phyloP scores from a whole-genome alignment of 2,888 invertebrate species.

The Acrobasis consociella region DNA sequence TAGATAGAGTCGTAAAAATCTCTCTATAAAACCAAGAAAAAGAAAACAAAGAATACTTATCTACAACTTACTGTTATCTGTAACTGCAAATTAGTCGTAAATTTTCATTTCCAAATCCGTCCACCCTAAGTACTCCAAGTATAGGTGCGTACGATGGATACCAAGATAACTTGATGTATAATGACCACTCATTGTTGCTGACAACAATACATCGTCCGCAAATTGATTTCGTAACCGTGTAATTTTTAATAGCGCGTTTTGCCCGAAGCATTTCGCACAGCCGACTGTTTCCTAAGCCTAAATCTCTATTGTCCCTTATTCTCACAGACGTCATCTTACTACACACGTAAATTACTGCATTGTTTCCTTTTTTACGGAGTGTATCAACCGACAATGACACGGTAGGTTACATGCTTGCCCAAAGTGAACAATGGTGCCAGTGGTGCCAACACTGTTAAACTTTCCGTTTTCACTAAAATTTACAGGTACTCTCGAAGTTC shows the following conservation, averaged over 20 bases:
- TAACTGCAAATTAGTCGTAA: too few relatives aligned
- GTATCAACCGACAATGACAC: slow-evolving; percentile 56
- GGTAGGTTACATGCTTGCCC: slow-evolving; percentile 52
- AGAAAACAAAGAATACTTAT: too few relatives aligned
- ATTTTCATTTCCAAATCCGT: too few relatives aligned
- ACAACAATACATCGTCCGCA: slow-evolving; percentile 8
- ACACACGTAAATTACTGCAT: slow-evolving; percentile 58
- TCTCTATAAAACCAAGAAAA: too few relatives aligned
- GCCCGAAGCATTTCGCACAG: slow-evolving; percentile 28
- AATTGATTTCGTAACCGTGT: slow-evolving; percentile 11
- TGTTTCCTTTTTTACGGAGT: slow-evolving; percentile 60
- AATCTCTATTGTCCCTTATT: slow-evolving; percentile 39
- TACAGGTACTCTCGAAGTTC: not conserved
- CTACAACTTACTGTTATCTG: too few relatives aligned
- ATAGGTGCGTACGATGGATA: slow-evolving; percentile 26
- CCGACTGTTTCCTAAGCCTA: slow-evolving; percentile 31
- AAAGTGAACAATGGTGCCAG: slow-evolving; percentile 59
- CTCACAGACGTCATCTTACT: slow-evolving; percentile 45
- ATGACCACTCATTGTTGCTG: slow-evolving; percentile 15
- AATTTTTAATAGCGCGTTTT: slow-evolving; percentile 18
- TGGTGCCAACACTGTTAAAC: slow-evolving; percentile 52
- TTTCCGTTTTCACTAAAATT: slow-evolving; percentile 39
- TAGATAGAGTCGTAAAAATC: too few relatives aligned
- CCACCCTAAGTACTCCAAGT: too few relatives aligned
- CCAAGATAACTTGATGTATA: slow-evolving; percentile 19